These are phyloP conservation scores for Julus scanicus DNA, from an alignment of 2,888 invertebrate species.

Conservation along the genomic window DNA sequence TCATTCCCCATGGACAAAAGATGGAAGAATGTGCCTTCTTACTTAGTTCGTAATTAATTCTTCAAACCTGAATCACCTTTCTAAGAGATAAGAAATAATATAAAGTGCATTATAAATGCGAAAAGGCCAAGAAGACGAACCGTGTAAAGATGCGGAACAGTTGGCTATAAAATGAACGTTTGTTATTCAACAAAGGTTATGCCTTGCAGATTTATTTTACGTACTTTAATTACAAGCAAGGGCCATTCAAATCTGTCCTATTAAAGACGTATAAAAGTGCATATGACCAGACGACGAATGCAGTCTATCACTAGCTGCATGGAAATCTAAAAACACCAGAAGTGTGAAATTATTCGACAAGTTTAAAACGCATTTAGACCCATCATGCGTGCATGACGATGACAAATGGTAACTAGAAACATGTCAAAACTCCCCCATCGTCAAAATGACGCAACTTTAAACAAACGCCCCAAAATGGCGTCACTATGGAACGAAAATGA, in stretches of 20 bases:
- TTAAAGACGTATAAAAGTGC: not conserved
- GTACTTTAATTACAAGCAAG: not conserved
- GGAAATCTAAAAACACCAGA: not conserved
- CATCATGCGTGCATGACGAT: not conserved
- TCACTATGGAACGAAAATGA: not conserved
- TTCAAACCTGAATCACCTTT: conserved; percentile 16
- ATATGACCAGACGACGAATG: not conserved
- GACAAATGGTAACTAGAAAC: conserved; percentile 24
- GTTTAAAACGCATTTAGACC: conserved; percentile 1
- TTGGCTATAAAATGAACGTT: not conserved
- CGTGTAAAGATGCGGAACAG: not conserved
- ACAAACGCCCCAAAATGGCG: not conserved
- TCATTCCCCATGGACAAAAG: too few relatives aligned
- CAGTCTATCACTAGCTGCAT: not conserved
- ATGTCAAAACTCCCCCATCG: conserved; percentile 33
- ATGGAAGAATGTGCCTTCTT: not conserved
- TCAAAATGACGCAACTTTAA: not conserved
- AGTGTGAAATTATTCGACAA: conserved; percentile 2
- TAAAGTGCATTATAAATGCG: not conserved
- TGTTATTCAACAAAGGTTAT: not conserved
- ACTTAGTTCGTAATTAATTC: not conserved
- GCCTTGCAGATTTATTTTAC: not conserved
- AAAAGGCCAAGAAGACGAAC: not conserved
- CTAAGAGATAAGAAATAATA: conserved; percentile 1
- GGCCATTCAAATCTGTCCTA: not conserved